Base-by-base conservation (phyloP, 2,888 invertebrate genomes). In the Phorcus lineatus region DNA sequence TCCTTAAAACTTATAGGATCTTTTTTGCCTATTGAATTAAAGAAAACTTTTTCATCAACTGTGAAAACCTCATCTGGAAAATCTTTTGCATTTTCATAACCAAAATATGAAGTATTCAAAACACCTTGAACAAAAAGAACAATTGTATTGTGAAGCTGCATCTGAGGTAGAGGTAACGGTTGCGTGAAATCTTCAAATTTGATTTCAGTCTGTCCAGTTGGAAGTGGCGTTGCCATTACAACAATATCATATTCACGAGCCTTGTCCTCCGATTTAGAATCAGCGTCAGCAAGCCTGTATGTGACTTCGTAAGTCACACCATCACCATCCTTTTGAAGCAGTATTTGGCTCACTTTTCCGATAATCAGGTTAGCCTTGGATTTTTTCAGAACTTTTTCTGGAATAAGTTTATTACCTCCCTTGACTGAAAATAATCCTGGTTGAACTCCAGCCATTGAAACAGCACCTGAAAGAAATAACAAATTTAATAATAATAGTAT, bases 201-300 rank as follows among this genome's bases (percentile, higher is more conserved):
- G 24, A 95, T 94, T 16, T 90, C 88, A 86, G 89, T 55, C 92
- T 84, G 53, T 36, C 82, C 83, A 40, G 83, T 78, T 79, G 93
- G 89, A 54, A 95, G 90, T 0, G 95, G 95, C 40, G 94, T 90
- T 19, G 95, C 95, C 22, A 95, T 84, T 66, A 95, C 93, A 1
- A 95, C 94, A 80, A 94, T 93, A 86, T 95, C 95, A 86, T 95
- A 95, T 80, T 89, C 88, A 54, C 78, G 80, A 7, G 77, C 80
- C 17, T 67, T 82, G 36, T 77, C 70, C 2, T 70, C 74, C 1
- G 66, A 57, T 6, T 77, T 66, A 28, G 74, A 62, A 1, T 78
- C 78, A 11, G 62, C 74, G 9, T 78, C 75, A 1, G 79, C 55
- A 2, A 81, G 80, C 9, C 74, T 81, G 75, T 89, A 90, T 66